Base-by-base conservation (phyloP, 2,888 invertebrate species). In the Ommatoiulus sabulosus region DNA sequence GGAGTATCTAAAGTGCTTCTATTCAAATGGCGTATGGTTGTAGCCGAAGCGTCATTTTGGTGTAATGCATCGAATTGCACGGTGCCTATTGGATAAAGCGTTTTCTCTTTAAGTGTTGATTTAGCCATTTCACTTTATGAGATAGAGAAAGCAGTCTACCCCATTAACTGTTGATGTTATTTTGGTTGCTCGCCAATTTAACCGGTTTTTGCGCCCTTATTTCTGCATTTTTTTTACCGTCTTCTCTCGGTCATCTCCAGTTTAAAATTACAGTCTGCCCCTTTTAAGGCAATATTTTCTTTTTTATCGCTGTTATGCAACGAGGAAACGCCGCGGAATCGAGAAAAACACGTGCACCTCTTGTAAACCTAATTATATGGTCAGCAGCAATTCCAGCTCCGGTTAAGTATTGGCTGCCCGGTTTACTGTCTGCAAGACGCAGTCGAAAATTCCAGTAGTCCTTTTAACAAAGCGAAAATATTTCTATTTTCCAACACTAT, bases 71-170 rank as follows among this genome's bases (percentile, higher is more conserved):
- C 63, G 63, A 63, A 63, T 63, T 63, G 63, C 63, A 63, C 63
- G 20, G 63, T 20, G 17, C 63, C 63, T 20, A 63, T 63, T 63
- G 63, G 63, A 20, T 63, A 63, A 63, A 63, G 20, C 63, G 63
- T 63, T 63, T 63, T 63, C 63, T 63, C 63, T 63, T 63, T 63
- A 63, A 63, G 63, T 63, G 63, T 63, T 63, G 63, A 63, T 63
- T 63, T 63, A 63, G 63, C 63, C 63, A 63, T 63, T 63, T 63
- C 63, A 63, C 63, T 63, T 63, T 63, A 63, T 63, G 63, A 63
- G 63, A 63, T 63, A 63, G 20, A 63, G 63, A 63, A 63, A 63
- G 63, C 63, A 63, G 63, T 63, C 57, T 57, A 63, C 20, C 63
- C 63, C 63, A 63, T 63, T 63, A 63, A 63, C 63, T 63, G 63